Evolutionary conservation across 2,113 vertebrate genomes (phyloP).

Genomic region (Stomatorhinus ivindoensis): DNA sequence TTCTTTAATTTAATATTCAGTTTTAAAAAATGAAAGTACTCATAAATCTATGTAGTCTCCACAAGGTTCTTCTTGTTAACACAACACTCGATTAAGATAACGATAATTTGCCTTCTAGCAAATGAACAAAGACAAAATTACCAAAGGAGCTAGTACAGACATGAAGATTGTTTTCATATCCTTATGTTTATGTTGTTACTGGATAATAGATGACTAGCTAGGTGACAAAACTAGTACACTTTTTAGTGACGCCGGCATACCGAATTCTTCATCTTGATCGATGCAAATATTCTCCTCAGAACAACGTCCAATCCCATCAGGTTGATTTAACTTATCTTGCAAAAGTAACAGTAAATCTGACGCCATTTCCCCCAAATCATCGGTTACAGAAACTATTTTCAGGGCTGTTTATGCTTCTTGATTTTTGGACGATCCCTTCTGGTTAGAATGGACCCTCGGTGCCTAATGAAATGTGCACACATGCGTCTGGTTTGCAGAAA

Average conservation of each 20-base stretch:
- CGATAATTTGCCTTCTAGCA: not conserved
- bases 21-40: not conserved
- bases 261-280: constrained; percentile 63
- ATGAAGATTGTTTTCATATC: not conserved
- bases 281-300: constrained; percentile 38
- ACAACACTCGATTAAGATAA: not conserved
- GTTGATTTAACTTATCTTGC: constrained; percentile 31
- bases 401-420: not conserved
- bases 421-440: not conserved
- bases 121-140: not conserved
- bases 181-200: not conserved
- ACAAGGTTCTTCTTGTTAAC: not conserved
- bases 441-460: constrained; percentile 27
- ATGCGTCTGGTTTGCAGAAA: constrained; percentile 46
- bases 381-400: constrained; percentile 26
- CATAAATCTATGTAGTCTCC: not conserved
- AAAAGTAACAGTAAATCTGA: constrained; percentile 44
- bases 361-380: constrained; percentile 52
- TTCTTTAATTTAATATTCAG: not conserved
- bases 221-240: not conserved
- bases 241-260: constrained; percentile 35
- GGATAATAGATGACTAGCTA: not conserved
- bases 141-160: not conserved
- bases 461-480: constrained; percentile 23
- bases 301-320: constrained; percentile 39